Conservation (phyloP, 1,140 invertebrate genomes). For the Rhyzopertha dominica region DNA sequence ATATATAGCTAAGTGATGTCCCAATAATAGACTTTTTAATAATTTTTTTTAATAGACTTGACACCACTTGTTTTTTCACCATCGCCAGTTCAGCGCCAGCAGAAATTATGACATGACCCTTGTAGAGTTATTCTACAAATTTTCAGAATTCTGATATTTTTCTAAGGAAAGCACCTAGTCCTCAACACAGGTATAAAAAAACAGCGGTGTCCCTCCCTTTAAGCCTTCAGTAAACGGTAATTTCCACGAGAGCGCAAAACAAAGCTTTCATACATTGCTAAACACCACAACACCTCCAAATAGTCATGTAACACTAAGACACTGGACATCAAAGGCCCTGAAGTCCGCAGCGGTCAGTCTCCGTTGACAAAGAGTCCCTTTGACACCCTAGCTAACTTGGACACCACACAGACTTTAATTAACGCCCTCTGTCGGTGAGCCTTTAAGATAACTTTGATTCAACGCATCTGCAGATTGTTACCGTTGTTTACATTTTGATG, state of each 20-base stretch:
- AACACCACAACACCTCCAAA: slow-evolving; percentile 42
- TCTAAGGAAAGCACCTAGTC: no score
- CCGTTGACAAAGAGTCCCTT: slow-evolving; percentile 37
- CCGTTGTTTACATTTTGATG: slow-evolving; percentile 31
- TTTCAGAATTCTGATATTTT: no score
- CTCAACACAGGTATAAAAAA: no score
- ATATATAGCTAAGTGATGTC: no score
- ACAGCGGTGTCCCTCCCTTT: slow-evolving; percentile 1
- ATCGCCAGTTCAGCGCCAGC: no score
- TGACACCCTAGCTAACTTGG: slow-evolving; percentile 41
- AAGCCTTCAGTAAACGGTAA: slow-evolving; percentile 3
- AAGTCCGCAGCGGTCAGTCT: slow-evolving; percentile 40
- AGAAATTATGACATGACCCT: no score
- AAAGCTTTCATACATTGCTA: slow-evolving; percentile 40
- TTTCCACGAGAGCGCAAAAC: slow-evolving; percentile 19
- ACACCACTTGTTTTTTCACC: no score
- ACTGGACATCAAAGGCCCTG: slow-evolving; percentile 41
- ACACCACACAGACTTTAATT: slow-evolving; percentile 38
- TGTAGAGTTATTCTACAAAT: no score
- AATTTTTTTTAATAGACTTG: no score
- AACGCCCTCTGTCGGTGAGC: slow-evolving; percentile 39
- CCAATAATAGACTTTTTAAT: no score
- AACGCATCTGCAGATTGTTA: no score
- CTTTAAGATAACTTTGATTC: slow-evolving; percentile 41
- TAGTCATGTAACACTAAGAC: slow-evolving; percentile 42